Conservation (phyloP, 2,113 vertebrate species). For the Hipposideros armiger region DNA sequence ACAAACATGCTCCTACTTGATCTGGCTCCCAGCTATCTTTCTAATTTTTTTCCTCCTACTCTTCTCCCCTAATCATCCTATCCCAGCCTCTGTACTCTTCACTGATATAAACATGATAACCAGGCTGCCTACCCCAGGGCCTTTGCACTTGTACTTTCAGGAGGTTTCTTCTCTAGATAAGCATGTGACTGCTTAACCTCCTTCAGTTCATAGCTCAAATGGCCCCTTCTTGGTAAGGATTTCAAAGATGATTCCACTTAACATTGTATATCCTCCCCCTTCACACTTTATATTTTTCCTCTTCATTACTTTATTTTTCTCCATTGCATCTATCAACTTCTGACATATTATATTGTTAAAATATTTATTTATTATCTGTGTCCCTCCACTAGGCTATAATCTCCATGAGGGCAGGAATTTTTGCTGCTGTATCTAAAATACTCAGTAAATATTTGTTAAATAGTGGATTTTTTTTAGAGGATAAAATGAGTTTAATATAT, state of each 20-base stretch:
- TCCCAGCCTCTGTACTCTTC: neutral
- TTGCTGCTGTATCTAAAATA: neutral
- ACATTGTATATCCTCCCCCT: neutral
- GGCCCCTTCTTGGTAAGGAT: neutral
- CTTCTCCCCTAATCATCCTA: neutral
- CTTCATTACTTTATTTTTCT: neutral
- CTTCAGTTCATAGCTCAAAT: neutral
- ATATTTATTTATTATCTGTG: neutral
- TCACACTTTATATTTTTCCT: neutral
- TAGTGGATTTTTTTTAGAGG: slow-evolving; percentile 34
- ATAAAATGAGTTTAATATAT: slow-evolving; percentile 29
- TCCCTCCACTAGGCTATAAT: neutral
- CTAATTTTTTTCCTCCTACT: neutral
- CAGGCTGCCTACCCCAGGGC: neutral
- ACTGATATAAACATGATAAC: neutral
- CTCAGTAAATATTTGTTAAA: neutral
- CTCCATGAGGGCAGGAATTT: neutral
- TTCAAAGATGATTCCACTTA: neutral
- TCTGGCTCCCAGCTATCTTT: neutral
- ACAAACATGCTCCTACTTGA: neutral
- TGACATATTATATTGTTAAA: neutral
- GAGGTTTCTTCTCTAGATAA: neutral
- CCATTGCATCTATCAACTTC: neutral
- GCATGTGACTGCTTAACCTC: neutral
- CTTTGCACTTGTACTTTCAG: neutral